phyloP scores from a whole-genome alignment of 2,797 vertebrate species.

The Orientallactaga sibirica region DNA sequence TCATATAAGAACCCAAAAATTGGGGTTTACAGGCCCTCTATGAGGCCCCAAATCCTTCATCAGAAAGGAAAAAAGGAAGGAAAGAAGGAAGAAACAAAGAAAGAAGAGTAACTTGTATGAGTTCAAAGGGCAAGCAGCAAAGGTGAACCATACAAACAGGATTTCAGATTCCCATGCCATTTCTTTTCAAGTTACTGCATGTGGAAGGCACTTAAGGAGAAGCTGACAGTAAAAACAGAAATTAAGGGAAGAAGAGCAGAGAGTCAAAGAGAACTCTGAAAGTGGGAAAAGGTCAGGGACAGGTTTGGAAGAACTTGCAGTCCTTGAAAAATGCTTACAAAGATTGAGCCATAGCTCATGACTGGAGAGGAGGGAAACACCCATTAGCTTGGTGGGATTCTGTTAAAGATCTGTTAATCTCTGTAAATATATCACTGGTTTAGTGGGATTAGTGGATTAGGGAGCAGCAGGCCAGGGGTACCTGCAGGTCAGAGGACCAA shows the following conservation, averaged over 20 bases:
- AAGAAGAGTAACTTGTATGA: neutral
- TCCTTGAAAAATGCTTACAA: neutral
- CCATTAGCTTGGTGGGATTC: neutral
- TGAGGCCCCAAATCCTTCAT: no score
- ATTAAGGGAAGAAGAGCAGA: neutral
- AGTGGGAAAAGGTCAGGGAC: neutral
- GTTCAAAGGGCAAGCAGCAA: neutral
- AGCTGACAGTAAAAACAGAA: neutral
- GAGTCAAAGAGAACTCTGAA: neutral
- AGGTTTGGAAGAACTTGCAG: rapidly evolving
- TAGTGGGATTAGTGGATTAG: neutral
- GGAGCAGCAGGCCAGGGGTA: neutral
- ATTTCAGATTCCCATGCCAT: neutral
- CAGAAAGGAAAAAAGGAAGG: neutral
- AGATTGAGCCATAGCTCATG: rapidly evolving
- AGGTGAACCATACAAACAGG: neutral
- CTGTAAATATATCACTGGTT: neutral
- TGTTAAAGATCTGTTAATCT: neutral
- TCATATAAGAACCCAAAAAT: no score
- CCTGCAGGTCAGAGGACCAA: neutral
- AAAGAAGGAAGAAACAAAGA: neutral
- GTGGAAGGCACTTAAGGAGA: neutral
- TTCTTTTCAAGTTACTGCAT: neutral
- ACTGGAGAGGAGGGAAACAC: neutral
- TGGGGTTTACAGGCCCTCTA: no score